phyloP scores from a whole-genome alignment of 2,888 invertebrate genomes.

The Chalcis sispes region DNA sequence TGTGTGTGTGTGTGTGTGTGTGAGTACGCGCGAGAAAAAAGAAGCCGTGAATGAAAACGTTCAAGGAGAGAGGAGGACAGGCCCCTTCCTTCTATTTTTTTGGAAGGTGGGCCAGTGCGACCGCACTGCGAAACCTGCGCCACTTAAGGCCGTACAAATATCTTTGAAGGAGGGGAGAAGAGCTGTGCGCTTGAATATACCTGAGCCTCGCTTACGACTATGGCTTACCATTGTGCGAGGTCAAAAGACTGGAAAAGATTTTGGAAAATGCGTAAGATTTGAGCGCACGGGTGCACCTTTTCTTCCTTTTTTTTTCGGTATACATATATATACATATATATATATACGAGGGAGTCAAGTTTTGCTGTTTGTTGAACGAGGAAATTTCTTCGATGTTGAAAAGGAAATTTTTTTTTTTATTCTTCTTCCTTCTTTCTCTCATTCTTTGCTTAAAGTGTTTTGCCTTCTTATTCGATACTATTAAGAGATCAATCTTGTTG shows the following conservation, averaged over 20 bases:
- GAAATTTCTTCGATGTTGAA: neutral
- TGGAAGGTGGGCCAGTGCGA: constrained; percentile 1
- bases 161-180: neutral
- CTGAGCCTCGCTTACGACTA: neutral
- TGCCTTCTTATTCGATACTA: too few relatives aligned
- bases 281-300: neutral
- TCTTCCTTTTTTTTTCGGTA: too few relatives aligned
- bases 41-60: too few relatives aligned
- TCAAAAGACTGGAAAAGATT: neutral
- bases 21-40: too few relatives aligned
- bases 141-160: neutral
- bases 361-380: neutral
- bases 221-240: neutral
- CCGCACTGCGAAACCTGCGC: constrained; percentile 33
- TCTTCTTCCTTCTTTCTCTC: too few relatives aligned
- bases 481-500: too few relatives aligned
- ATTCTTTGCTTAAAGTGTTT: too few relatives aligned
- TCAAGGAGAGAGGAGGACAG: neutral
- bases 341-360: neutral
- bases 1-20: too few relatives aligned
- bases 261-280: neutral
- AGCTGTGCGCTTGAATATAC: neutral
- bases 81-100: neutral
- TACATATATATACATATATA: too few relatives aligned
- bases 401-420: too few relatives aligned